phyloP scores from a whole-genome alignment of 2,888 invertebrate genomes.

The Ophion ellenae region DNA sequence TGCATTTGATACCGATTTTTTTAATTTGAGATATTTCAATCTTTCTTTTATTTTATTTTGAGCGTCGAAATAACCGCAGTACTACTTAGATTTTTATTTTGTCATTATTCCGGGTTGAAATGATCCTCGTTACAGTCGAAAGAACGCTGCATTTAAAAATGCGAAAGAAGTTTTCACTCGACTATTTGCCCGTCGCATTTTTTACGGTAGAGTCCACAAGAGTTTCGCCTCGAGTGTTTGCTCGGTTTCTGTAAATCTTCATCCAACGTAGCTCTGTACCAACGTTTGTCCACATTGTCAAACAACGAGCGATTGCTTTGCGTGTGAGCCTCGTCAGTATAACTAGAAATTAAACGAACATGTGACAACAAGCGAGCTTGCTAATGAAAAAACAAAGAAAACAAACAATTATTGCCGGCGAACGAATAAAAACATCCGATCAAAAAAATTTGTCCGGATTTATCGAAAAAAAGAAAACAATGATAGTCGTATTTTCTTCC shows the following conservation, averaged over 20 bases:
- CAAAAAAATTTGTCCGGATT: not conserved
- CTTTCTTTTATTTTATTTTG: not conserved
- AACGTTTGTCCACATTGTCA: conserved; percentile 31
- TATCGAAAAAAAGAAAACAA: not conserved
- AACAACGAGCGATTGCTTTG: conserved; percentile 13
- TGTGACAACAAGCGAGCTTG: conserved; percentile 1
- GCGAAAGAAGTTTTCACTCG: conserved; percentile 21
- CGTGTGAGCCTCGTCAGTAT: conserved; percentile 11
- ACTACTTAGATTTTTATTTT: not conserved
- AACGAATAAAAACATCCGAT: not conserved
- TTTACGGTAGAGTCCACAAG: conserved; percentile 34
- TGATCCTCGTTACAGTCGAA: not conserved
- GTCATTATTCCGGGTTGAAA: not conserved
- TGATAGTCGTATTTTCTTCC: not conserved
- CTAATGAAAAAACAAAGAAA: conserved; percentile 4
- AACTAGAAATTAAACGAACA: conserved; percentile 19
- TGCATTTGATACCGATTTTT: too few relatives aligned
- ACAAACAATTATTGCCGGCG: not conserved
- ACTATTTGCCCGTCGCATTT: conserved; percentile 26
- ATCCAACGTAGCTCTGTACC: conserved; percentile 4
- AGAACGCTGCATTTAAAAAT: conserved; percentile 4
- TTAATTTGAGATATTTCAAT: too few relatives aligned
- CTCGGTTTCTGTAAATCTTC: conserved; percentile 40
- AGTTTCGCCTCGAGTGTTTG: conserved; percentile 46
- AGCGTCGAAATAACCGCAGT: not conserved